Evolutionary conservation across 1,140 invertebrate species (phyloP), one percentile per base, ranked within the genome.

Genomic region (Zaprionus davidi): DNA sequence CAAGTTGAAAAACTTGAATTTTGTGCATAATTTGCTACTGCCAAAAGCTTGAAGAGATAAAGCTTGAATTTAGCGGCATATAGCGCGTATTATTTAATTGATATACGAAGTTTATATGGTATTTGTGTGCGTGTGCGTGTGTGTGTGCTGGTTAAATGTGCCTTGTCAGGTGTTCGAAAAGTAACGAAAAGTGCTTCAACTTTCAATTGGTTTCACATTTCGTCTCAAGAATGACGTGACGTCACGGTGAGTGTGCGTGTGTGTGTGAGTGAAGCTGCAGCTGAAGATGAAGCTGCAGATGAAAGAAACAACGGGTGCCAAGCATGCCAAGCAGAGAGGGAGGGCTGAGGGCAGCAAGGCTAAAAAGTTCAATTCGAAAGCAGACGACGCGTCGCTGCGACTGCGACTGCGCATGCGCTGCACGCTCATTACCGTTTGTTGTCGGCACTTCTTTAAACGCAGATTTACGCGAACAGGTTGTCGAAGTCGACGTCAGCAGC

Each of bases 401-500:
- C n/a, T 69, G 59, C 38, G 55, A 56, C 31, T 63, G 58, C 41
- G 69, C 53, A 63, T 74, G 65, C 31, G 79, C 64, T 82, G 79
- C 73, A 82, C 73, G 79, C 83, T 86, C 80, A 80, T 86, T 87
- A 87, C 77, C 79, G 83, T 86, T 80, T 67, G 66, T 78, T 86
- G 77, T 86, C 80, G 83, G 83, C 79, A 80, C 83, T 87, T 87
- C 77, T 86, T 82, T 86, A 86, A 86, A 76, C 66, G 67, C 77
- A 87, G 79, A 82, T 79, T 83, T 79, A 83, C 76, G 72, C 83
- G 72, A 86, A 86, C 83, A 86, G 83, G 83, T 86, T 86, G 83
- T 87, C 41, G 74, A 75, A 65, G 64, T 76, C 66, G 57, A 55
- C 64, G 53, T 24, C 57, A 55, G 26, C 73, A 64, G 36, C 77